Base-by-base conservation (phyloP, 1,140 invertebrate species). In the Amyelois transitella region DNA sequence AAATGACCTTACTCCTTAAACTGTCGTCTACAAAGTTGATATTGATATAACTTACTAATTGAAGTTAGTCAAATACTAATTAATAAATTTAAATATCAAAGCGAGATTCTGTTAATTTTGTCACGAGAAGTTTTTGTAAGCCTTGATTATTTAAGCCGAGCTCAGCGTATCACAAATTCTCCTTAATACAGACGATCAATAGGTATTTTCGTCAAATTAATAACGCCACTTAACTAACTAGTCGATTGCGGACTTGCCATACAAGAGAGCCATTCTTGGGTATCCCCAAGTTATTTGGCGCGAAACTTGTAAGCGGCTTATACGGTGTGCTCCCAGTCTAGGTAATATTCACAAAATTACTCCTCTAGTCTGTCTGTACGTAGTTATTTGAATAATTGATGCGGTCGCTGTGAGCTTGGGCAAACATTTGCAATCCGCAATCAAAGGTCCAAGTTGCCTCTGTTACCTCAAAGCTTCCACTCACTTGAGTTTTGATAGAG, bases 331-430 rank as follows among this genome's bases (percentile, higher is more conserved):
- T 62, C n/a, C 49, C 65, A 65, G 66, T 59, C 53, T 56, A 49
- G 58, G 65, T 77, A 77, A 79, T 82, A 72, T 78, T 75, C 72
- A 58, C 69, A 67, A 75, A 75, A 83, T 83, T 77, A 73, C 76
- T 70, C 57, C 68, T 75, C 74, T 72, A 76, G 70, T 72, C 77
- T 75, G 75, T 78, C 74, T 74, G 63, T 69, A 66, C 57, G 66
- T 75, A 72, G 68, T 75, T 80, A 77, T 81, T 81, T 84, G 77
- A 84, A 84, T 84, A 84, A 84, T 81, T 81, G 77, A 84, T 73
- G 72, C 64, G 59, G 67, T 60, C 62, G 69, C 60, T 64, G 64
- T 69, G 71, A 76, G 71, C 70, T 65, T 53, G 49, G 60, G 68
- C 80, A 79, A 81, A 83, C 73, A 72, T 83, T 83, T 81, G 77